Conservation (phyloP, 2,113 vertebrate genomes). For the Leptosomus discolor region DNA sequence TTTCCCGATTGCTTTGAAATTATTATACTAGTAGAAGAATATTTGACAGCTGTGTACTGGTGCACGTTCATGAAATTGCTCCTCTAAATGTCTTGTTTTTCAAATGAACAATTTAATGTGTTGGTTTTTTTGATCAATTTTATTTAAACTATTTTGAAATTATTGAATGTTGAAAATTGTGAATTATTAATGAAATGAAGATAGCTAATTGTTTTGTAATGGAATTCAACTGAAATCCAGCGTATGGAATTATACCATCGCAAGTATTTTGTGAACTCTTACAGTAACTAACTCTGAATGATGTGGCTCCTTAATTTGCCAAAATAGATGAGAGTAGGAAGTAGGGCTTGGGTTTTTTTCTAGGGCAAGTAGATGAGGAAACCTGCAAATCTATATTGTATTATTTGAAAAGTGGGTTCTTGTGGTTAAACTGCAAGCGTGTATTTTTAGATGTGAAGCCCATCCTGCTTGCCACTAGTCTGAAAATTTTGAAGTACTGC, state of each 20-base stretch:
- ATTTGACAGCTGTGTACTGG: constrained; percentile 64
- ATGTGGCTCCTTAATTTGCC: constrained; percentile 45
- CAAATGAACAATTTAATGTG: constrained; percentile 35
- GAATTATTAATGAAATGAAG: constrained; percentile 46
- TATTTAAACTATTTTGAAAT: constrained; percentile 23
- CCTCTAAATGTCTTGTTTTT: constrained; percentile 57
- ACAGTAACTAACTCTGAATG: constrained; percentile 14
- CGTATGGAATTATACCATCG: constrained; percentile 56
- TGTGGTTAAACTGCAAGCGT: constrained; percentile 29
- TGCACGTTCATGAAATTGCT: constrained; percentile 58
- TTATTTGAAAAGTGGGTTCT: constrained; percentile 30
- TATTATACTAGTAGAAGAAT: background rate
- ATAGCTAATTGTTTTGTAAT: constrained; percentile 54
- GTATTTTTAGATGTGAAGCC: constrained; percentile 45
- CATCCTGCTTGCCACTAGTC: constrained; percentile 27
- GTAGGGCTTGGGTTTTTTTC: background rate
- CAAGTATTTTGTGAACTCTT: constrained; percentile 52
- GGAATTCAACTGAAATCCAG: constrained; percentile 48
- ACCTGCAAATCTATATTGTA: constrained; percentile 53
- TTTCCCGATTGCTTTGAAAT: background rate
- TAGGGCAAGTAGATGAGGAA: background rate
- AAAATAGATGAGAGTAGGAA: background rate
- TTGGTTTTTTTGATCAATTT: constrained; percentile 15
- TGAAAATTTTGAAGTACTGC: constrained; percentile 30
- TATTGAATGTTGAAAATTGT: constrained; percentile 66